A percentile compares a stretch with the other conserved stretches of the same genome.
These are phyloP conservation scores for Ciconia maguari DNA, from an alignment of 2,113 vertebrate species.

Conservation along the genomic window DNA sequence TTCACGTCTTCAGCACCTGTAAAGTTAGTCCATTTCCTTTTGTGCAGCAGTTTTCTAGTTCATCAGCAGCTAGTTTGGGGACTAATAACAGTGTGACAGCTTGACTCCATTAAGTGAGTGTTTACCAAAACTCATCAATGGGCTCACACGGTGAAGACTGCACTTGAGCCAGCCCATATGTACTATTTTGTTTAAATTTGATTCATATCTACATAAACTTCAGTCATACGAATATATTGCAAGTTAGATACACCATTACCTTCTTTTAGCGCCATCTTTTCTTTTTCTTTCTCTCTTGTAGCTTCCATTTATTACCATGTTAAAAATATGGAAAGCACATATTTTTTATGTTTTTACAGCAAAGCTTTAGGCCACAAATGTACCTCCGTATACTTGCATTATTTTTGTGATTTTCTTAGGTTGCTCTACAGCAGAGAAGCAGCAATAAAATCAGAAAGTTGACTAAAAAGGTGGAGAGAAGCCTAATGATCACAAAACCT, in stretches of 20 bases:
- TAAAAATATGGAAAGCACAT: neutral
- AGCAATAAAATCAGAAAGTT: neutral
- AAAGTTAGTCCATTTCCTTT: neutral
- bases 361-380: neutral
- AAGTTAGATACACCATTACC: neutral
- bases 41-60: neutral
- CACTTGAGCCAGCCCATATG: neutral
- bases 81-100: neutral
- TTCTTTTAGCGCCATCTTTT: neutral
- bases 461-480: neutral
- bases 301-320: neutral
- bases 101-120: neutral
- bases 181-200: neutral
- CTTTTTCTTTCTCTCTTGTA: neutral
- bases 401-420: neutral
- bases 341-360: neutral
- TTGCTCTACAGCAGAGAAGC: neutral
- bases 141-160: neutral
- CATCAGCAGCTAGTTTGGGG: neutral
- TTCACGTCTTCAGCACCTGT: neutral
- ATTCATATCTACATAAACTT: neutral
- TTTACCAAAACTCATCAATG: neutral
- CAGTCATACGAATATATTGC: neutral
- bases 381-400: neutral
- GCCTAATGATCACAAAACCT: neutral